Base-by-base conservation (phyloP, 2,888 invertebrate genomes). In the Orgyia antiqua region DNA sequence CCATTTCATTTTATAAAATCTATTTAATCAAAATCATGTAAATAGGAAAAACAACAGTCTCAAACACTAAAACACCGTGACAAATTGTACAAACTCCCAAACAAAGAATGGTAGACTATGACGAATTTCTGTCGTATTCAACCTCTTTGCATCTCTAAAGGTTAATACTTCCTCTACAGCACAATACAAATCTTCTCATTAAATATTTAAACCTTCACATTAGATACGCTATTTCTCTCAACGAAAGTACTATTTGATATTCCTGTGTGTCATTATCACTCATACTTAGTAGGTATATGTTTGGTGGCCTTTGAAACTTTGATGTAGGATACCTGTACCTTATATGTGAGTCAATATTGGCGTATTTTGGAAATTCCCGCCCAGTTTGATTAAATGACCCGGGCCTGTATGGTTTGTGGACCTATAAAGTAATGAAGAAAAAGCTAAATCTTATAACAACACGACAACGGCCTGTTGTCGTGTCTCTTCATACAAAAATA, bases 161-260 rank as follows among this genome's bases (percentile, higher is more conserved):
- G 46, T 46, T 53, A 35, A 29, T 39, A 37, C 30, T 53, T 53
- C 51, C 51, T 51, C n/a, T 13, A 29, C 36, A 30, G 42, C 51
- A 70, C 68, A 68, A 70, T 69, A 35, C 45, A 10, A 49, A 44
- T 56, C 57, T 44, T 60, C 57, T 59, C 59, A 58, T 58, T 50
- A 60, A 62, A 64, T 53, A 63, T 43, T 36, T 29, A 33, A 44
- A 50, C 55, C 59, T 54, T 58, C 55, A 31, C 37, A 49, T 49
- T 53, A 27, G 46, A 38, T 53, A 18, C 41, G 53, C 36, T 39
- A 24, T 15, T 15, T 29, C 48, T 37, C 21, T 34, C 36, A 45
- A 45, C 40, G 36, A 17, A 40, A 45, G 24, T 13, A 36, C 44
- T 30, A 34, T 31, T 48, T 25, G 34, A 42, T 31, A 38, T 20